A percentile compares a stretch with the other conserved stretches of the same genome.
Conservation (phyloP, 2,888 invertebrate genomes). For the Gastrophysa polygoni region DNA sequence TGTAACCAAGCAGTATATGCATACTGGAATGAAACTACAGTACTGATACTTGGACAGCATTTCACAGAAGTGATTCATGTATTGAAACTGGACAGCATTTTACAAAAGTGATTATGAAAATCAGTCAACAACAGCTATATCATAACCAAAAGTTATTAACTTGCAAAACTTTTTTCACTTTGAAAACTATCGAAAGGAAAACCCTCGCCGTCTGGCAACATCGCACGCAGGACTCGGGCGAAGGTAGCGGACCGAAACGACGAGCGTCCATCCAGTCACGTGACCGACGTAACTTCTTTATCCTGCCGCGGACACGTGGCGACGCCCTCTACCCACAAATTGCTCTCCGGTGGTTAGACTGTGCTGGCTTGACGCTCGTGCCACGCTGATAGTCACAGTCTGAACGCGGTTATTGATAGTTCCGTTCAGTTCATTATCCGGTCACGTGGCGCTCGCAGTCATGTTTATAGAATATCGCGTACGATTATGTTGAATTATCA, state of each 20-base stretch:
- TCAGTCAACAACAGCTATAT: too few relatives aligned
- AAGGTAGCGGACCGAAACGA: slow-evolving; percentile 55
- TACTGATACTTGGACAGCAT: too few relatives aligned
- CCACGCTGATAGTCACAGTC: slow-evolving; percentile 43
- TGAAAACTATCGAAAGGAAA: too few relatives aligned
- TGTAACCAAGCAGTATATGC: too few relatives aligned
- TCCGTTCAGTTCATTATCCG: slow-evolving; percentile 60
- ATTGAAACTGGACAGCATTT: too few relatives aligned
- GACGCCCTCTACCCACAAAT: slow-evolving; percentile 60
- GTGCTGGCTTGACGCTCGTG: slow-evolving; percentile 34
- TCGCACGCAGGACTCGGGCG: neutral
- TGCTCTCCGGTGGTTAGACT: slow-evolving; percentile 51
- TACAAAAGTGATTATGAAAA: too few relatives aligned
- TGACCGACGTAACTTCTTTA: slow-evolving; percentile 57
- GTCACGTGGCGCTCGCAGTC: slow-evolving; percentile 48
- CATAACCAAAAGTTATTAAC: too few relatives aligned
- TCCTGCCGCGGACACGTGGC: slow-evolving; percentile 57
- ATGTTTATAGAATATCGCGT: slow-evolving; percentile 56
- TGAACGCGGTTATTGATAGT: slow-evolving; percentile 58
- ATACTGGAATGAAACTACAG: too few relatives aligned
- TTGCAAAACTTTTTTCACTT: too few relatives aligned
- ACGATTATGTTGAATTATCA: slow-evolving; percentile 56
- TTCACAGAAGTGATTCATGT: too few relatives aligned
- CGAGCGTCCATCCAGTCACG: slow-evolving; percentile 52
- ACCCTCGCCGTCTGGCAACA: too few relatives aligned